phyloP scores from a whole-genome alignment of 2,113 vertebrate genomes.

The Tupaia tana region DNA sequence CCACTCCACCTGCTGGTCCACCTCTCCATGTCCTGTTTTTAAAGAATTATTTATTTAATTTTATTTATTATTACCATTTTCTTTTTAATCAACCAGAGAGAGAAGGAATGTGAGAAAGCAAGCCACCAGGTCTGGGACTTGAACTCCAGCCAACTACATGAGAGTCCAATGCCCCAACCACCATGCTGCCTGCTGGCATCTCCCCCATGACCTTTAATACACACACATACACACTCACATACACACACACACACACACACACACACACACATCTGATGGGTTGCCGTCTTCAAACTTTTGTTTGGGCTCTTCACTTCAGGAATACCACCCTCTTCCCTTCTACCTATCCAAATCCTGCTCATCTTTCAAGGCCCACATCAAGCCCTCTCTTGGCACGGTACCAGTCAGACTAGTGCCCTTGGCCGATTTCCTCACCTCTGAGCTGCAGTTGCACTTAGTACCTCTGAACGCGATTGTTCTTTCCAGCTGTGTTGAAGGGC shows the following conservation, averaged over 20 bases:
- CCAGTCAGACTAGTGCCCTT: background rate
- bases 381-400: background rate
- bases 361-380: slow-evolving; percentile 48
- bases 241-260: too few species aligned
- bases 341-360: slow-evolving; percentile 21
- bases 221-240: background rate
- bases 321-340: background rate
- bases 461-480: slow-evolving; percentile 55
- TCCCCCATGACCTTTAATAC: background rate
- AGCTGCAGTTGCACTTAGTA: slow-evolving; percentile 8
- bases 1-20: too few species aligned
- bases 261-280: background rate
- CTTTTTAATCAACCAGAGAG: too few species aligned
- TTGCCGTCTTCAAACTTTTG: background rate
- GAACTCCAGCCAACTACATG: too few species aligned
- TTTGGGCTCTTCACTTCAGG: background rate
- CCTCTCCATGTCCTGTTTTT: too few species aligned
- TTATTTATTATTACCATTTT: too few species aligned
- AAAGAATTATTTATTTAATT: too few species aligned
- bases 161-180: too few species aligned
- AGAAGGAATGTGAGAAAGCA: too few species aligned
- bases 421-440: slow-evolving; percentile 33
- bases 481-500: background rate
- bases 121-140: too few species aligned
- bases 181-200: too few species aligned